Conservation (phyloP, 1,140 invertebrate genomes). For the Calosoma granatense region DNA sequence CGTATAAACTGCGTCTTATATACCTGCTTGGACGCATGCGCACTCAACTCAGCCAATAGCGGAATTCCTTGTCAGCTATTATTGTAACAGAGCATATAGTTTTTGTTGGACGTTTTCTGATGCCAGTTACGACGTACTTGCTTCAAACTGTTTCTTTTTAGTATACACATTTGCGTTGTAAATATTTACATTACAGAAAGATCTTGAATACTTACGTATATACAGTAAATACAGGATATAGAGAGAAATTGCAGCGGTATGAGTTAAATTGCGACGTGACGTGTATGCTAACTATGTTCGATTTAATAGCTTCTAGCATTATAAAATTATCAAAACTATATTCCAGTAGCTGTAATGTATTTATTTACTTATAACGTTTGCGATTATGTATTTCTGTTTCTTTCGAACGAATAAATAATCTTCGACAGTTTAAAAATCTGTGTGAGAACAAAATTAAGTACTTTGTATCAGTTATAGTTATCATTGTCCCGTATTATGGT, state of each 20-base stretch:
- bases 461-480: too few species aligned
- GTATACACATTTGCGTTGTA: conserved; percentile 1
- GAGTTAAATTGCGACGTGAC: neutral
- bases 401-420: too few species aligned
- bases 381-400: too few species aligned
- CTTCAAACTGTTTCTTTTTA: neutral
- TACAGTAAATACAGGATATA: too few species aligned
- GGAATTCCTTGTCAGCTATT: conserved; percentile 4
- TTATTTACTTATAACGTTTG: too few species aligned
- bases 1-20: neutral
- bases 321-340: too few species aligned
- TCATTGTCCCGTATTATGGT: too few species aligned
- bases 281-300: neutral
- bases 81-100: neutral
- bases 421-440: too few species aligned
- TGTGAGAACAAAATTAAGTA: too few species aligned
- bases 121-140: neutral
- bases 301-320: too few species aligned
- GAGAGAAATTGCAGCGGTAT: neutral
- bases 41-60: neutral
- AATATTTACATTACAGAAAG: neutral
- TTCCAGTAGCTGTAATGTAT: too few species aligned
- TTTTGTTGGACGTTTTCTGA: neutral
- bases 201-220: conserved; percentile 3
- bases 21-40: neutral